phyloP scores from a whole-genome alignment of 2,797 vertebrate genomes.

The Dicrostonyx torquatus region DNA sequence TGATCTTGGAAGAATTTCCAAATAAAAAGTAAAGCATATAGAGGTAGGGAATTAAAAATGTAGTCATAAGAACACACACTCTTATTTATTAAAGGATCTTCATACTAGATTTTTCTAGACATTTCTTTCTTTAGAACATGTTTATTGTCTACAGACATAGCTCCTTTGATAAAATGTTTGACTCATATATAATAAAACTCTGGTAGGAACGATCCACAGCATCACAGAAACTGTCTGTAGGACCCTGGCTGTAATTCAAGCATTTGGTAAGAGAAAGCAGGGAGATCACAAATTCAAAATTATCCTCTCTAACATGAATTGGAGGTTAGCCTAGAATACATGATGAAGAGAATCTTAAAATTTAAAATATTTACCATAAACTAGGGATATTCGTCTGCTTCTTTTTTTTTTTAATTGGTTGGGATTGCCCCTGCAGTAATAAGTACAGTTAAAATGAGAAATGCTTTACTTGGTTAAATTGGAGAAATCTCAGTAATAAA shows the following conservation, averaged over 20 bases:
- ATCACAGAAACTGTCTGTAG: background rate
- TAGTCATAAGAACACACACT: background rate
- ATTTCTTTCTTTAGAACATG: background rate
- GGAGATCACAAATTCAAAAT: background rate
- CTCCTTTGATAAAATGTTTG: background rate
- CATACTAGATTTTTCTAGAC: background rate
- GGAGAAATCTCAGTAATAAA: conserved; percentile 47
- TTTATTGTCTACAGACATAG: background rate
- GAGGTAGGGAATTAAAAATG: background rate
- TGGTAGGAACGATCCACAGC: background rate
- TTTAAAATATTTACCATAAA: conserved; percentile 24
- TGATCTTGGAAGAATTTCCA: background rate
- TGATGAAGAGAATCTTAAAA: background rate
- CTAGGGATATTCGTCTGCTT: background rate
- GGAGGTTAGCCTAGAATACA: background rate
- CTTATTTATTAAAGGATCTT: background rate
- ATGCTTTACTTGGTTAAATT: conserved; percentile 43
- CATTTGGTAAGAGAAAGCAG: background rate
- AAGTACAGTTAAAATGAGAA: background rate
- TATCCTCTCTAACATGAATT: background rate
- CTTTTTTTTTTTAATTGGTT: background rate
- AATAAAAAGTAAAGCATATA: background rate
- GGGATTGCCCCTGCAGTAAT: background rate
- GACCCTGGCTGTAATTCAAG: background rate
- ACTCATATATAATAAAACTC: background rate